Base-by-base conservation (phyloP, 2,888 invertebrate genomes). In the Podabrus alpinus region DNA sequence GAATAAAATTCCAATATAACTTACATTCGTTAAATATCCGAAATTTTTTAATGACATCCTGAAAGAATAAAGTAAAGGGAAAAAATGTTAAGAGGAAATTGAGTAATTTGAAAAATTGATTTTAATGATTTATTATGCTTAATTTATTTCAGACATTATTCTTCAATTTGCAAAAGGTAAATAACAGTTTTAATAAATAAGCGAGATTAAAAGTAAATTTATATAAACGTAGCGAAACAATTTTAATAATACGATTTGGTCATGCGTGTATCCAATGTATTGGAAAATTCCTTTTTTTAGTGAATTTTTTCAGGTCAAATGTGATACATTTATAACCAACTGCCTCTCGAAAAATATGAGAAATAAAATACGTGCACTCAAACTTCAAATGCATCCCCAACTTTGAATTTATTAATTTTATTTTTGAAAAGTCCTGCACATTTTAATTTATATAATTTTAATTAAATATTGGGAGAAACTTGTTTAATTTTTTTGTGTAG, bases 301-400 rank as follows among this genome's bases (percentile, higher is more conserved):
- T 66, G 74, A 74, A 74, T 74, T 71, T 74, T 64, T 74, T 74
- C 74, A 74, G 71, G 74, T 74, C 74, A 71, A 71, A 74, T 74
- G 71, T 74, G 74, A 74, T 71, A 74, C 74, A 75, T 75, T 75
- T 72, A 75, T 75, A 72, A 75, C 75, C 69, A 69, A 66, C 16
- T 61, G 24, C 59, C 64, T 59, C 25, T 66, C 59, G 68, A 68
- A 64, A 64, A 64, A 64, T 64, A 64, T 64, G 62, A 60, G 66
- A 71, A 71, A 69, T 69, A 61, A 71, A 71, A 61, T 60, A 25
- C 19, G 66, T 60, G 66, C 60, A 60, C 66, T 67, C 62, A 64
- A 64, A 69, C 69, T 69, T 60, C 21, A 68, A 61, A 15, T 24
- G 69, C 15, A 61, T 16, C 59, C 62, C 69, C 17, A 69, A 15